Evolutionary conservation across 2,113 vertebrate genomes (phyloP), one percentile per base, ranked within the genome.

Genomic region (Eupsittula cactorum): DNA sequence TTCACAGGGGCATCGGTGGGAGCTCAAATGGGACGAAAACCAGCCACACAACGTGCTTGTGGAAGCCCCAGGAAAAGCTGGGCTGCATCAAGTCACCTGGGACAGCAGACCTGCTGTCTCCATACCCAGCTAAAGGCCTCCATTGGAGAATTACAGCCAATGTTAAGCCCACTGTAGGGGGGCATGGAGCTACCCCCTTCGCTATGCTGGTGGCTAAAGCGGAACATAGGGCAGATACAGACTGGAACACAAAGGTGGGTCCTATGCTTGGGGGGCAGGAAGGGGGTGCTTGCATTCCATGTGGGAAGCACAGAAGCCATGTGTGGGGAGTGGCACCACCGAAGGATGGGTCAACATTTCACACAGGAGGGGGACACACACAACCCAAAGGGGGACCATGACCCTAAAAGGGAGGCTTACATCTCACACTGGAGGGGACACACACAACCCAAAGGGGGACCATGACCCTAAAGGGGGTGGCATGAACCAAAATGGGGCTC

Each of bases 21-120:
- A 33, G 15, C 52, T 29, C 77, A 7, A 35, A 49, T 1, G 13
- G 33, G 50, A 15, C 7, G 18, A 29, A 25, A 25, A 74, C 6
- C 14, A 31, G 29, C 78, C 47, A 10, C n/a, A 46, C 16, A 6
- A 1, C 0, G 1, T 3, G 68, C 68, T 35, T 1, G 0, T 19
- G n/a, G 86, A 13, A 52, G 50, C 27, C 55, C 35, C 82, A 8
- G n/a, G 77, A 63, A 83, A 86, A 35, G 64, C 63, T 6, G 31
- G 60, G 55, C 74, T 57, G 33, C 0, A 13, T 27, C 20, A 60
- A 37, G 20, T 23, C 86, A 31, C 0, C 42, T 5, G 8, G 46
- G 46, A 42, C 52, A 81, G 68, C 11, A 5, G 64, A 37, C 13
- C 4, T 11, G 13, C 16, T 37, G 46, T 8, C 28, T 21, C 65